Evolutionary conservation across 2,888 invertebrate species (phyloP).

Genomic region (Acleris emargana): DNA sequence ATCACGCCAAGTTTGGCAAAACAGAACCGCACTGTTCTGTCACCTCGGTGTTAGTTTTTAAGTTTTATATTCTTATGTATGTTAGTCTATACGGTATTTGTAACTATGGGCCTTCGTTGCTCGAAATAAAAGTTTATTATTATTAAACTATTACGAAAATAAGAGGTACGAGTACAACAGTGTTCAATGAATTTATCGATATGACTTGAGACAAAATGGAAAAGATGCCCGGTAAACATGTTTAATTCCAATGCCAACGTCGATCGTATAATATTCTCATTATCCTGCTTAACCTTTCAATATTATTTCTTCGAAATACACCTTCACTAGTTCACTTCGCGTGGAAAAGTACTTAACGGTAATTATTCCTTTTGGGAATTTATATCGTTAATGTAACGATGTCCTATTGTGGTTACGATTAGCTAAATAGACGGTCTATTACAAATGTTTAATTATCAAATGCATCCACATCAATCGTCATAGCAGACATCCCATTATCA

Average conservation of each 20-base stretch:
- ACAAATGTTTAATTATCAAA: slow-evolving; percentile 3
- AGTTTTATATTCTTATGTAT: too few relatives aligned
- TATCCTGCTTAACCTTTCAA: slow-evolving; percentile 7
- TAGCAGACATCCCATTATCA: not conserved
- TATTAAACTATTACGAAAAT: too few relatives aligned
- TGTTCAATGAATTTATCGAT: too few relatives aligned
- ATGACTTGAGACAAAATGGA: too few relatives aligned
- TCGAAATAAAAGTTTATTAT: too few relatives aligned
- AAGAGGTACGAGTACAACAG: too few relatives aligned
- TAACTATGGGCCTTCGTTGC: too few relatives aligned
- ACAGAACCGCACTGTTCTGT: too few relatives aligned
- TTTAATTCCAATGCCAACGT: not conserved
- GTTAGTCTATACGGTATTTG: too few relatives aligned
- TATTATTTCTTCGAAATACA: slow-evolving; percentile 13
- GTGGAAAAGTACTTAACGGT: slow-evolving; percentile 30
- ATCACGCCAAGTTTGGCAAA: too few relatives aligned
- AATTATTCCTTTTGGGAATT: slow-evolving; percentile 10
- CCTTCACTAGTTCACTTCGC: not conserved
- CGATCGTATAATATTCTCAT: not conserved
- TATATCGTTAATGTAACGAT: slow-evolving; percentile 7
- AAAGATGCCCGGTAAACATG: not conserved
- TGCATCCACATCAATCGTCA: slow-evolving; percentile 1
- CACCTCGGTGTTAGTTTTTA: too few relatives aligned
- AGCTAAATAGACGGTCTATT: slow-evolving; percentile 4
- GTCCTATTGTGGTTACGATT: slow-evolving; percentile 6